Evolutionary conservation across 2,888 invertebrate species (phyloP).

Genomic region (Nomada ferruginata): DNA sequence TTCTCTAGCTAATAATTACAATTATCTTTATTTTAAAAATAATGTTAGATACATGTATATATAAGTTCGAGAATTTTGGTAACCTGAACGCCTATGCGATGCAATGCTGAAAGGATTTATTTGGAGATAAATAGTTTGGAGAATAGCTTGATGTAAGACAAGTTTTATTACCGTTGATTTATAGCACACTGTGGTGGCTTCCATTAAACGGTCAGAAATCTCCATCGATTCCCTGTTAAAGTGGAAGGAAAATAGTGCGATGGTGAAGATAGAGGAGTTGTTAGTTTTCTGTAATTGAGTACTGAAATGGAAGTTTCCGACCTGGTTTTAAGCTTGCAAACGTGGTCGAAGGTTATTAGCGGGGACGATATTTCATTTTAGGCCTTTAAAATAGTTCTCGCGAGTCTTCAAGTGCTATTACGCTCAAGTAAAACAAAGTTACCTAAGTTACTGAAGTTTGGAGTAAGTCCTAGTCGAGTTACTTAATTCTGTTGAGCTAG

Average conservation of each 20-base stretch:
- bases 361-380: background rate
- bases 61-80: background rate
- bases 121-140: background rate
- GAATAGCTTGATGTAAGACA: background rate
- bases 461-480: background rate
- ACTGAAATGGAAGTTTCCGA: slow-evolving; percentile 17
- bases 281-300: slow-evolving; percentile 17
- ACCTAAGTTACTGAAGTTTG: too few species aligned
- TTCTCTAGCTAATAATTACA: too few species aligned
- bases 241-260: background rate
- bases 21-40: too few species aligned
- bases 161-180: slow-evolving; percentile 1
- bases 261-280: slow-evolving; percentile 4
- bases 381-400: background rate
- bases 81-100: background rate
- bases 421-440: background rate
- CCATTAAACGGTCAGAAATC: slow-evolving; percentile 12
- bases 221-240: background rate
- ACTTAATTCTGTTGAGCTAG: background rate
- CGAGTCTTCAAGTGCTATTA: background rate
- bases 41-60: too few species aligned
- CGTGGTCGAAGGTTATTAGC: background rate
- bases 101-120: background rate
- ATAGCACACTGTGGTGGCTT: background rate
- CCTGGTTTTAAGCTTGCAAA: slow-evolving; percentile 4